Evolutionary conservation across 2,113 vertebrate species (phyloP), one percentile per base, ranked within the genome.

Genomic region (Pao palembangensis): DNA sequence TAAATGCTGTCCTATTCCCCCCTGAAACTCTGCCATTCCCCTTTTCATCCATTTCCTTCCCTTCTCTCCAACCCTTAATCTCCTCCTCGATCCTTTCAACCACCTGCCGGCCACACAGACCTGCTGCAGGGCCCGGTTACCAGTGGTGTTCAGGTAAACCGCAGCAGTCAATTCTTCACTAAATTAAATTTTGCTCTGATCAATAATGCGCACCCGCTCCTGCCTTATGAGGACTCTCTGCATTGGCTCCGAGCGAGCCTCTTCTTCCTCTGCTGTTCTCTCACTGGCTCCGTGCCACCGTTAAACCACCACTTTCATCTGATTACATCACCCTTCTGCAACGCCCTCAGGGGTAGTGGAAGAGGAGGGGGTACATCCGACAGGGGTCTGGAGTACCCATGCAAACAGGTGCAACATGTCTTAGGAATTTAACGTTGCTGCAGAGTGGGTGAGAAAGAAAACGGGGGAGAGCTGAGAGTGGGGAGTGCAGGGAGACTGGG

Each of bases 321-420:
- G 84, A 89, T 92, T 91, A 90, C 89, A 92, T 92, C 90, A 91
- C 83, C 80, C 85, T 64, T 69, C 85, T 83, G 86, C 89, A 90
- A 71, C 79, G 70, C 80, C 83, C 83, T 83, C 73, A 56, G 81
- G 87, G 83, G 77, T 72, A 69, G 75, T 57, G 62, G 61, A 78
- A 71, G 74, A 75, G 44, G 47, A n/a, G 85, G 79, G 80, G 81
- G 80, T 79, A 82, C 69, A 79, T 80, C 79, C 80, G 71, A 84
- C 82, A 81, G 87, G 82, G 81, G 84, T 82, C 84, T 83, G 80
- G 86, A 85, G 81, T 82, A 84, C 79, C 83, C 81, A 86, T 89
- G 88, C 87, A 90, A 90, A 90, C 88, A 89, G 88, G 87, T 87
- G 86, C 87, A 90, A 89, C 84, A 82, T 55, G 76, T 87, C 86